phyloP scores from a whole-genome alignment of 2,113 vertebrate genomes.

The Ahaetulla prasina region DNA sequence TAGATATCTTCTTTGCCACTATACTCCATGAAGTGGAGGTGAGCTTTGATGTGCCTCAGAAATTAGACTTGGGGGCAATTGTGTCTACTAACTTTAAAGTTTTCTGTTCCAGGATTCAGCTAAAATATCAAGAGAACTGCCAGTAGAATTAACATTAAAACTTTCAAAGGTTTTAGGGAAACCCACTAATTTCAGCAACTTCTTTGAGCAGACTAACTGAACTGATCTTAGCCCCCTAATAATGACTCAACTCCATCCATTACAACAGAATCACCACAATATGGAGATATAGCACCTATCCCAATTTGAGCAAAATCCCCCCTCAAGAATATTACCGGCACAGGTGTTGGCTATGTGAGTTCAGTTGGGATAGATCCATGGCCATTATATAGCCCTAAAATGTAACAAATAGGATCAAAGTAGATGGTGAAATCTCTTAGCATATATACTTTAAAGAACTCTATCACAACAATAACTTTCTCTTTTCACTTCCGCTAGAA shows the following conservation, averaged over 20 bases:
- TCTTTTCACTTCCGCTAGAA: neutral
- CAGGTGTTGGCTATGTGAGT: neutral
- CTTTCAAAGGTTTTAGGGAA: neutral
- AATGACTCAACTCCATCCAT: neutral
- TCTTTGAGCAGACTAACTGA: neutral
- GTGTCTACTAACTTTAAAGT: neutral
- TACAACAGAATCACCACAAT: neutral
- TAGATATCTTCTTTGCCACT: neutral
- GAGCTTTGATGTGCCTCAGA: neutral
- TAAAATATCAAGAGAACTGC: neutral
- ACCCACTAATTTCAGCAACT: neutral
- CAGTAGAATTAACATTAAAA: neutral
- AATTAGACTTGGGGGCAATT: neutral
- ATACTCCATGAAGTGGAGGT: neutral
- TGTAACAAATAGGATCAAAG: neutral
- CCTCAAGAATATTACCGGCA: neutral
- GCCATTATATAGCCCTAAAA: neutral
- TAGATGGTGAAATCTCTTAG: neutral
- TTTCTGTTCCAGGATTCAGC: neutral
- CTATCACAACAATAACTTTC: neutral
- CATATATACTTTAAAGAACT: neutral
- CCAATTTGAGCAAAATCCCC: neutral
- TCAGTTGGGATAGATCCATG: neutral
- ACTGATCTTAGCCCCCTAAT: neutral
- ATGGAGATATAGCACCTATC: neutral